A percentile compares a stretch with the other conserved stretches of the same genome.
phyloP scores from a whole-genome alignment of 1,140 invertebrate species.

The Drosophila albomicans region DNA sequence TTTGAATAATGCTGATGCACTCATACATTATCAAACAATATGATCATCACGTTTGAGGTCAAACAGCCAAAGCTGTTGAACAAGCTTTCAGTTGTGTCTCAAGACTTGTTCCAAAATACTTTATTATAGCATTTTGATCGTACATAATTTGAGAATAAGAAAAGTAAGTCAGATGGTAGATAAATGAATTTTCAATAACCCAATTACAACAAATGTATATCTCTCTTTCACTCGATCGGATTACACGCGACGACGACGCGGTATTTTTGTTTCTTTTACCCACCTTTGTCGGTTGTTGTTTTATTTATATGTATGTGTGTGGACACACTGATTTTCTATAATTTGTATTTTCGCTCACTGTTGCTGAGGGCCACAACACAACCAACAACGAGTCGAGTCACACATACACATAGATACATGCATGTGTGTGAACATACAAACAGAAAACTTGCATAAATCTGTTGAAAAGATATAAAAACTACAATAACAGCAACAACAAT shows the following conservation, averaged over 20 bases:
- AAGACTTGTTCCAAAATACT: not conserved
- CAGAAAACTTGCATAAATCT: constrained; percentile 65
- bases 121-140: not conserved
- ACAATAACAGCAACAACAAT: constrained; percentile 55
- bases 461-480: constrained; percentile 53
- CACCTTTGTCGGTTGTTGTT: constrained; percentile 31
- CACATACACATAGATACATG: constrained; percentile 18
- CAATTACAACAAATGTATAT: constrained; percentile 32
- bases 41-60: constrained; percentile 51
- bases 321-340: constrained; percentile 49
- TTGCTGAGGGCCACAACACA: constrained; percentile 58
- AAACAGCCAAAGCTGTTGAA: constrained; percentile 24
- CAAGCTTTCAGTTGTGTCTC: constrained; percentile 14
- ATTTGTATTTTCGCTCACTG: constrained; percentile 50
- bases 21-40: constrained; percentile 28
- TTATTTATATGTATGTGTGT: constrained; percentile 12
- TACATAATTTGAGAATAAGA: constrained; percentile 13
- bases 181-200: constrained; percentile 31
- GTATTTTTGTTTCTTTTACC: constrained; percentile 23
- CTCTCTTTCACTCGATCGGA: constrained; percentile 37
- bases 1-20: constrained; percentile 12
- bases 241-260: constrained; percentile 1
- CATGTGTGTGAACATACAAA: constrained; percentile 19
- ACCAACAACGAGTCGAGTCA: constrained; percentile 23
- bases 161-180: constrained; percentile 1